Evolutionary conservation across 2,888 invertebrate species (phyloP), one percentile per base, ranked within the genome.

Genomic region (Euspilapteryx auroguttella): DNA sequence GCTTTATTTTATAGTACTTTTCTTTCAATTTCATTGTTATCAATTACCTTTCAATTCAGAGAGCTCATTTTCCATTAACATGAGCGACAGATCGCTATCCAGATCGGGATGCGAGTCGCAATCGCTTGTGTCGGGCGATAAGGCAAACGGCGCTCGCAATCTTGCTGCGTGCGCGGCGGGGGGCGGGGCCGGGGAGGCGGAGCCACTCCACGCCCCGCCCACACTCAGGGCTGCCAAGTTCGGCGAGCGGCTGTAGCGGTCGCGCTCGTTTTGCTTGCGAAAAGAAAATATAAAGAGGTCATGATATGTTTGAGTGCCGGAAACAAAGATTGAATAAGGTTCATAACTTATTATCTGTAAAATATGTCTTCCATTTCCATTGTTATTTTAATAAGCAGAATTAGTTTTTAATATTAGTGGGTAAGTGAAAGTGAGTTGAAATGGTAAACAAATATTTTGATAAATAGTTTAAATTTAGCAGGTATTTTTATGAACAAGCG

Each of bases 51-150:
- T 71, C 49, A 66, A 49, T 37, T 68, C 64, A 2, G 58, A 55
- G 11, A 66, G 55, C 43, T 86, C 85, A 45, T 80, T 84, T 51
- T 85, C 85, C 81, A 86, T 80, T 49, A 86, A 75, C 69, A 86
- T 83, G 39, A 88, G 80, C 25, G 88, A 88, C 39, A 88, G 83
- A 61, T 92, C 87, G 57, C 89, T 93, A 59, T 91, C 90, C 45
- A 90, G 79, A 54, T 91, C 91, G n/a, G 85, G 86, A 55, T 89
- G 89, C 37, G 90, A 91, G 64, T 92, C 94, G 55, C 90, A 92
- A 66, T 94, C 94, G 33, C 93, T 94, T 34, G 91, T 90, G 69
- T 94, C 94, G 4, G 94, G 92, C 22, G 94, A 94, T 34, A 94
- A 81, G 13, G 92, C 90, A 63, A 93, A 93, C 56, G 91, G 91